These are phyloP conservation scores for Fragum whitleyi DNA, from an alignment of 2,888 invertebrate genomes.

Conservation along the genomic window DNA sequence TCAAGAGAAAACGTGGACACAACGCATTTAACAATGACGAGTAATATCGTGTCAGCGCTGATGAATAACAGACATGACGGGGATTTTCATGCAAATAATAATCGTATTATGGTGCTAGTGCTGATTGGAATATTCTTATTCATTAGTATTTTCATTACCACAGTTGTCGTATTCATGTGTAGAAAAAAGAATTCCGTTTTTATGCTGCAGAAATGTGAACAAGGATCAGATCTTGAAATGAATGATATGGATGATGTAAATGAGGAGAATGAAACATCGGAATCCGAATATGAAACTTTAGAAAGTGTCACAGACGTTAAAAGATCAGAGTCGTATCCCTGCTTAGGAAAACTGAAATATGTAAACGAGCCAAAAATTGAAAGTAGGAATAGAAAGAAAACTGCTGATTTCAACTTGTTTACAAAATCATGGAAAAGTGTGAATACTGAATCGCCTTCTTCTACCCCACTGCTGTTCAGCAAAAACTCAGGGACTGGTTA, in stretches of 20 bases:
- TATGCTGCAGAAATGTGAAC: conserved; percentile 79
- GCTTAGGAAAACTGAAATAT: conserved; percentile 27
- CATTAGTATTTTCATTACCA: conserved; percentile 78
- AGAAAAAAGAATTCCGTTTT: conserved; percentile 83
- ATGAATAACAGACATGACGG: conserved; percentile 17
- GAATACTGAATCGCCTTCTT: neutral
- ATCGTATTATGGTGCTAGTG: conserved; percentile 48
- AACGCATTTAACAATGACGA: conserved; percentile 37
- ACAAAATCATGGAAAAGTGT: conserved; percentile 8
- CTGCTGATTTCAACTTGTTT: conserved; percentile 3
- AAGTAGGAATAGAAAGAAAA: neutral
- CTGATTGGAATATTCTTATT: conserved; percentile 78
- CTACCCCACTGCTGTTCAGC: conserved; percentile 12
- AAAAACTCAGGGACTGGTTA: conserved; percentile 21
- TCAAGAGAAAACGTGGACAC: neutral
- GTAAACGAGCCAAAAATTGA: conserved; percentile 2
- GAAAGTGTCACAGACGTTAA: conserved; percentile 13
- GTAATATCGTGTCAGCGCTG: conserved; percentile 48
- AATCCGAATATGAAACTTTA: conserved; percentile 54
- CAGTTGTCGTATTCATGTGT: conserved; percentile 81
- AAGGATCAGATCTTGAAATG: conserved; percentile 78
- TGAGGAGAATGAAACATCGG: conserved; percentile 72
- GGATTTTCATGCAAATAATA: conserved; percentile 28
- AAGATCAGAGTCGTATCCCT: conserved; percentile 27
- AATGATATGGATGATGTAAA: conserved; percentile 75